A percentile compares a stretch with the other conserved stretches of the same genome.
These are phyloP conservation scores for Chaitophorus viminalis DNA, from an alignment of 2,888 invertebrate genomes.

Conservation along the genomic window DNA sequence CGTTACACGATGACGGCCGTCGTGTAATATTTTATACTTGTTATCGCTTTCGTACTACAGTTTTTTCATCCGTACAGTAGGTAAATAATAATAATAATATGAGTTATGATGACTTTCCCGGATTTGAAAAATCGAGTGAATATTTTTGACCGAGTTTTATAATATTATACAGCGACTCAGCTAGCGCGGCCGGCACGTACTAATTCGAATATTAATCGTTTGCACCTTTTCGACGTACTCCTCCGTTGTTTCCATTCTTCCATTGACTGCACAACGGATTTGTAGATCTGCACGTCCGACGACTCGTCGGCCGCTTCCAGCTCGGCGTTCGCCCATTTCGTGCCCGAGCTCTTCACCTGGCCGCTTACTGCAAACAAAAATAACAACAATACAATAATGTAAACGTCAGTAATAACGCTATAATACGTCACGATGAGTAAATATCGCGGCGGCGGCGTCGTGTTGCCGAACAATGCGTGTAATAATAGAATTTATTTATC, in stretches of 20 bases:
- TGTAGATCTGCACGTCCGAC: slow-evolving; percentile 77
- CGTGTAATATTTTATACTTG: neutral
- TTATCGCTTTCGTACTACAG: neutral
- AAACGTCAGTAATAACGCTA: too few species aligned
- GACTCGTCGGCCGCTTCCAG: slow-evolving; percentile 79
- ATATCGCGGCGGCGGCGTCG: too few species aligned
- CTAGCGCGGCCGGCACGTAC: neutral
- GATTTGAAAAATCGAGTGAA: neutral
- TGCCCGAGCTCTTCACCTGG: slow-evolving; percentile 63
- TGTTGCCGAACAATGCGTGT: too few species aligned
- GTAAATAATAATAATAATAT: too few species aligned
- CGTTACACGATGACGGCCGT: neutral
- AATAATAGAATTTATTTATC: too few species aligned
- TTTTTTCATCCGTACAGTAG: neutral
- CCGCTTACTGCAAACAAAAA: slow-evolving; percentile 33
- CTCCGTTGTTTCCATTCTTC: slow-evolving; percentile 73
- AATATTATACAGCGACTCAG: neutral
- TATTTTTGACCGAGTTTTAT: slow-evolving; percentile 30
- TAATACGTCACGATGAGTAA: too few species aligned
- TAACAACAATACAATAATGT: neutral
- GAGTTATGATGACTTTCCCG: slow-evolving; percentile 2
- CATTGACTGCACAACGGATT: slow-evolving; percentile 79
- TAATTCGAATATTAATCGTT: neutral
- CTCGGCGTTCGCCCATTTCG: slow-evolving; percentile 67
- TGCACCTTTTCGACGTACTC: slow-evolving; percentile 45